Percentiles rank a stretch among this genome's conserved stretches.
Evolutionary conservation across 2,888 invertebrate species (phyloP).

Genomic region (Aspidapion aeneum): DNA sequence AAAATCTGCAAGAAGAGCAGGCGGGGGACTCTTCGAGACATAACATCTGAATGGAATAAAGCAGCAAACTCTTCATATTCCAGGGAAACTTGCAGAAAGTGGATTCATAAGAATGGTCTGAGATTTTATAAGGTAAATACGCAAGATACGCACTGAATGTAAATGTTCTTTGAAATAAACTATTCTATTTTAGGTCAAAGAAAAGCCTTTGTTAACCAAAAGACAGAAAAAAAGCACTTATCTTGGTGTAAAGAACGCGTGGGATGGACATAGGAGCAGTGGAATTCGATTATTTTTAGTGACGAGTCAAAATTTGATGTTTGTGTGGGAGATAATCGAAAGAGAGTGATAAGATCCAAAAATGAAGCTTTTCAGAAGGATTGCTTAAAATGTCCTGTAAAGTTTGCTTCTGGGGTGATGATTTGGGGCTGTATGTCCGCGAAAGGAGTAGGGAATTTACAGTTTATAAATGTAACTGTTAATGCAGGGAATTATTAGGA

Average conservation of each 20-base stretch:
- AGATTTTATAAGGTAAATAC: neutral
- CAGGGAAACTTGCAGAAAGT: neutral
- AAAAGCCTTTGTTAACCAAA: neutral
- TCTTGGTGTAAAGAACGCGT: neutral
- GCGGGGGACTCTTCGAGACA: too few species aligned
- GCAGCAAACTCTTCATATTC: neutral
- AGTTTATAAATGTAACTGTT: conserved; percentile 12
- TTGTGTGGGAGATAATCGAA: neutral
- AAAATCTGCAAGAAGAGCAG: too few species aligned
- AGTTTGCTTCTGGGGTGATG: conserved; percentile 9
- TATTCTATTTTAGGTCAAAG: neutral
- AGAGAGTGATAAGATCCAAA: neutral
- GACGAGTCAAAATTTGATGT: neutral
- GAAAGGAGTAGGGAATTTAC: conserved; percentile 7
- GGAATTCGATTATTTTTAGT: neutral
- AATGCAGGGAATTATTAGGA: conserved; percentile 11
- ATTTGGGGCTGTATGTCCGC: conserved; percentile 16
- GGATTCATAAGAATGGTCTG: neutral
- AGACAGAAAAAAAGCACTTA: neutral
- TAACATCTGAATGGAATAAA: neutral
- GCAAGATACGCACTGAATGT: neutral
- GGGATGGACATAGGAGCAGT: neutral
- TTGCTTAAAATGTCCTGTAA: conserved; percentile 2
- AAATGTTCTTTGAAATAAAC: too few species aligned
- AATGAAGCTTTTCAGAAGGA: too few species aligned